These are phyloP conservation scores for Xenopus tropicalis DNA, from an alignment of 2,113 vertebrate genomes.

Conservation along the genomic window DNA sequence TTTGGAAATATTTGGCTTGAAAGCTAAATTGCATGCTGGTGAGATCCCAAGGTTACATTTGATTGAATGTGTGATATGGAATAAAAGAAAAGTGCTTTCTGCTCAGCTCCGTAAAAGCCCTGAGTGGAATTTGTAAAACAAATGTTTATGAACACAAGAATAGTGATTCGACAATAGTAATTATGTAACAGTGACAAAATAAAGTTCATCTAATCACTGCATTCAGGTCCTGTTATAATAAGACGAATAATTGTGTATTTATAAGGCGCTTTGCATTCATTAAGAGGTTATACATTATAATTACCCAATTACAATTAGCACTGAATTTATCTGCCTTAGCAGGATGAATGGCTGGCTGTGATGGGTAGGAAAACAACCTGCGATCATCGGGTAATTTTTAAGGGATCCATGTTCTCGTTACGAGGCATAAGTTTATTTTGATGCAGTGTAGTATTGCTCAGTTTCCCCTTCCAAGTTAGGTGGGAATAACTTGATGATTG, in stretches of 20 bases:
- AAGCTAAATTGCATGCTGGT: slow-evolving; percentile 46
- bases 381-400: slow-evolving; percentile 29
- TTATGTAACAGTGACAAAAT: slow-evolving; percentile 46
- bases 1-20: slow-evolving; percentile 46
- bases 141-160: slow-evolving; percentile 46
- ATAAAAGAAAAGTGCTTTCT: slow-evolving; percentile 41
- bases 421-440: not conserved
- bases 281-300: slow-evolving; percentile 46
- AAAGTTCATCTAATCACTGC: slow-evolving; percentile 46
- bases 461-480: too few species aligned
- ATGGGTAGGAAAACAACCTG: slow-evolving; percentile 29
- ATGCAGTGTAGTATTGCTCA: too few species aligned
- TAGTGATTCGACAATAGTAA: slow-evolving; percentile 44
- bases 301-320: slow-evolving; percentile 46
- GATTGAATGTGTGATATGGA: slow-evolving; percentile 44
- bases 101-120: slow-evolving; percentile 43
- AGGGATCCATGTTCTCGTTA: slow-evolving; percentile 7
- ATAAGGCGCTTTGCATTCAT: slow-evolving; percentile 45
- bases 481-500: too few species aligned
- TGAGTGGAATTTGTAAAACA: slow-evolving; percentile 46
- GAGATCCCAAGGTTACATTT: slow-evolving; percentile 44
- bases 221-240: slow-evolving; percentile 45
- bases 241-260: slow-evolving; percentile 43
- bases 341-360: slow-evolving; percentile 26
- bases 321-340: slow-evolving; percentile 43